Conservation (phyloP, 2,113 vertebrate genomes). For the Eurystomus gularis region DNA sequence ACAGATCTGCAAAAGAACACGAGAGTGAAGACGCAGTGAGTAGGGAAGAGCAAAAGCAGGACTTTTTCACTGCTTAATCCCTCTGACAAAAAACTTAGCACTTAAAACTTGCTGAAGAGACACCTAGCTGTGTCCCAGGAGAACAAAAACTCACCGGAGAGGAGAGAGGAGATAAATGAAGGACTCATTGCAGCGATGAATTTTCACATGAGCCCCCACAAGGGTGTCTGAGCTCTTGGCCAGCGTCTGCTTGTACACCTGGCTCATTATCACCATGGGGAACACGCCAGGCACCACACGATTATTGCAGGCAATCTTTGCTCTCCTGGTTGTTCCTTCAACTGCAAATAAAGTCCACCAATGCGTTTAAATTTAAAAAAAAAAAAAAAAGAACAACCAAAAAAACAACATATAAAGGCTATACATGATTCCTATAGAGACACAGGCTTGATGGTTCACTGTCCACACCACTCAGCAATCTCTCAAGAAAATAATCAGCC, state of each 20-base stretch:
- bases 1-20: constrained; percentile 79
- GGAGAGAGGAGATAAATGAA: constrained; percentile 96
- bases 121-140: not conserved
- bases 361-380: not conserved
- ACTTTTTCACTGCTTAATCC: not conserved
- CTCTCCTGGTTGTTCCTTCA: constrained; percentile 88
- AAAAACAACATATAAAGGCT: not conserved
- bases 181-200: constrained; percentile 89
- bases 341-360: constrained; percentile 72
- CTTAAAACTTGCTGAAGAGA: not conserved
- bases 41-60: not conserved
- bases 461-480: not conserved
- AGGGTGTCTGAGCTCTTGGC: constrained; percentile 93
- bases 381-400: too few species aligned
- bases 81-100: not conserved
- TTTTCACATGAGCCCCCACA: constrained; percentile 85
- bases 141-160: constrained; percentile 78
- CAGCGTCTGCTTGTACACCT: constrained; percentile 91
- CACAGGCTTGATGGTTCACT: not conserved
- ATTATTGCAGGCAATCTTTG: constrained; percentile 86
- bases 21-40: not conserved
- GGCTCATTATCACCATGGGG: constrained; percentile 91
- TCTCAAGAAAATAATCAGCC: not conserved
- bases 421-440: not conserved
- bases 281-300: constrained; percentile 80